phyloP scores from a whole-genome alignment of 2,797 vertebrate genomes.

The Betta splendens region DNA sequence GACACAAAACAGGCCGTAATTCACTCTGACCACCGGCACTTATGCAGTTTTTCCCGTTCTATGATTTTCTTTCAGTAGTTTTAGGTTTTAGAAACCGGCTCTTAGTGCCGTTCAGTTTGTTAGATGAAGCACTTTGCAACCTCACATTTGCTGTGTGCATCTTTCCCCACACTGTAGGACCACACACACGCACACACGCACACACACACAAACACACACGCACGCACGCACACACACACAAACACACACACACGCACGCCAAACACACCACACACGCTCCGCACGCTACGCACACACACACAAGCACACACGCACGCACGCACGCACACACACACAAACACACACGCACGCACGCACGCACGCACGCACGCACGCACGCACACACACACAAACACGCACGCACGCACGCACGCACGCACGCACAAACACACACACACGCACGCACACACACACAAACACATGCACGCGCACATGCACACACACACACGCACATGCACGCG shows the following conservation, averaged over 20 bases:
- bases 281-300: slow-evolving; percentile 19
- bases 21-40: no score
- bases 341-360: no score
- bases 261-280: no score
- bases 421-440: slow-evolving; percentile 15
- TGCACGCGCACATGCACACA: no score
- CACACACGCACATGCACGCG: slow-evolving; percentile 16
- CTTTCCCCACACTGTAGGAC: neutral
- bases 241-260: slow-evolving; percentile 9
- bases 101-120: neutral
- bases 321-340: slow-evolving; percentile 13
- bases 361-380: slow-evolving; percentile 15
- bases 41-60: neutral
- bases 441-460: slow-evolving; percentile 10
- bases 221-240: slow-evolving; percentile 13
- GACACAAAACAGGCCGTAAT: no score
- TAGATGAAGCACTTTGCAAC: neutral
- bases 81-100: slow-evolving; percentile 6
- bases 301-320: slow-evolving; percentile 12
- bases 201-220: slow-evolving; percentile 4
- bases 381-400: slow-evolving; percentile 6
- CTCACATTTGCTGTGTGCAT: slow-evolving; percentile 13
- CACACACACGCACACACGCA: slow-evolving; percentile 15
- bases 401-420: no score
- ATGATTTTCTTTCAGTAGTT: slow-evolving; percentile 1